Percentiles rank a stretch among this genome's conserved stretches.
Conservation (phyloP, 2,888 invertebrate genomes). For the Epiblema foenella region DNA sequence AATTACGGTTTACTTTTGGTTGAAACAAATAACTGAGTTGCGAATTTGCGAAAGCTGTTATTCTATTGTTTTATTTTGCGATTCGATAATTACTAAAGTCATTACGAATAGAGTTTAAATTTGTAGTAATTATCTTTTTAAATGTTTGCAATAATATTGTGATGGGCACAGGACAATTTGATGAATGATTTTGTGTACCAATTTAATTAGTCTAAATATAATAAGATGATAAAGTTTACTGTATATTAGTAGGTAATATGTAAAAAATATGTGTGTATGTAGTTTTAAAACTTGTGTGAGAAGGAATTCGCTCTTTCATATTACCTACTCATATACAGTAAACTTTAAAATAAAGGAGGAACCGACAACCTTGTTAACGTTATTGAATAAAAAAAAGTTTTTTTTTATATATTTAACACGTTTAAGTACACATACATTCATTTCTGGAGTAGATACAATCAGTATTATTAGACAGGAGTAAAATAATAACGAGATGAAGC, state of each 20-base stretch:
- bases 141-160: slow-evolving; percentile 7
- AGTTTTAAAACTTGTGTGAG: no score
- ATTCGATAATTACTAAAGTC: background rate
- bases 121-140: background rate
- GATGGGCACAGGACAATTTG: slow-evolving; percentile 15
- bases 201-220: background rate
- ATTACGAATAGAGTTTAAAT: background rate
- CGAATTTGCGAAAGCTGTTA: slow-evolving; percentile 2
- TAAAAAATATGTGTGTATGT: no score
- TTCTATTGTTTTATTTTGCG: slow-evolving; percentile 4
- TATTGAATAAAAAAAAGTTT: no score
- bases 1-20: background rate
- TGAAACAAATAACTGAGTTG: background rate
- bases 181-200: slow-evolving; percentile 21
- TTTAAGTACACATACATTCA: background rate
- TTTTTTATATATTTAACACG: no score
- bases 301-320: no score
- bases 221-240: background rate
- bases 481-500: background rate
- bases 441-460: background rate
- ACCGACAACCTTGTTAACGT: no score
- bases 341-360: no score
- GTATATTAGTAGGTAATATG: no score
- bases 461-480: background rate
- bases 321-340: no score